Conservation (phyloP, 2,888 invertebrate genomes). For the Drosophila multiciliata region DNA sequence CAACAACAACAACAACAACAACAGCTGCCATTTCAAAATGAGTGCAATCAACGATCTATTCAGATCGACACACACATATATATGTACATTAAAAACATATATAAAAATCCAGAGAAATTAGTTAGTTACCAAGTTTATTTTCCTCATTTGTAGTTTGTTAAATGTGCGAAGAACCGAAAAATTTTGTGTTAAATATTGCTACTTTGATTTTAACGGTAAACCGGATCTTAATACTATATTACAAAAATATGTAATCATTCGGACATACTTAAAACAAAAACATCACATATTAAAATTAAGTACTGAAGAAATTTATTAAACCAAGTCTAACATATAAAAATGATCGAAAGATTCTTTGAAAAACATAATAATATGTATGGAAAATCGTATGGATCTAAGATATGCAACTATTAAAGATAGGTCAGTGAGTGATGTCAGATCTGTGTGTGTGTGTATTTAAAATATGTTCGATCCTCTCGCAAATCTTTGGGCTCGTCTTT, state of each 20-base stretch:
- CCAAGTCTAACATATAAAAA: not conserved
- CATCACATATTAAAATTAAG: not conserved
- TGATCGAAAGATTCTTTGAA: not conserved
- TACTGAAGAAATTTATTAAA: not conserved
- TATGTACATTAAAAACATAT: not conserved
- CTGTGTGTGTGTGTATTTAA: not conserved
- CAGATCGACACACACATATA: constrained; percentile 5
- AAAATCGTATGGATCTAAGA: not conserved
- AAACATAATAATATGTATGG: not conserved
- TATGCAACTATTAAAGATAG: not conserved
- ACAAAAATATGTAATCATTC: no score
- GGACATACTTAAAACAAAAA: not conserved
- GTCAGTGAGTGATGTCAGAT: constrained; percentile 25
- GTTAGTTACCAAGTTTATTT: not conserved
- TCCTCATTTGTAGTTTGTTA: not conserved
- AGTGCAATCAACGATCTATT: constrained; percentile 21
- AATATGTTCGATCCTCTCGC: constrained; percentile 9
- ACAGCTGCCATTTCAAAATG: constrained; percentile 32
- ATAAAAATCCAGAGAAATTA: constrained; percentile 6
- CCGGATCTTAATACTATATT: not conserved
- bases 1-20: not conserved
- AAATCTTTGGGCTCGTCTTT: constrained; percentile 31
- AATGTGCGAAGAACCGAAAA: not conserved
- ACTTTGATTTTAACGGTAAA: not conserved
- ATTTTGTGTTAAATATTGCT: not conserved